A percentile compares a stretch with the other conserved stretches of the same genome.
Evolutionary conservation across 2,113 vertebrate species (phyloP).

Genomic region (Mustela nigripes): DNA sequence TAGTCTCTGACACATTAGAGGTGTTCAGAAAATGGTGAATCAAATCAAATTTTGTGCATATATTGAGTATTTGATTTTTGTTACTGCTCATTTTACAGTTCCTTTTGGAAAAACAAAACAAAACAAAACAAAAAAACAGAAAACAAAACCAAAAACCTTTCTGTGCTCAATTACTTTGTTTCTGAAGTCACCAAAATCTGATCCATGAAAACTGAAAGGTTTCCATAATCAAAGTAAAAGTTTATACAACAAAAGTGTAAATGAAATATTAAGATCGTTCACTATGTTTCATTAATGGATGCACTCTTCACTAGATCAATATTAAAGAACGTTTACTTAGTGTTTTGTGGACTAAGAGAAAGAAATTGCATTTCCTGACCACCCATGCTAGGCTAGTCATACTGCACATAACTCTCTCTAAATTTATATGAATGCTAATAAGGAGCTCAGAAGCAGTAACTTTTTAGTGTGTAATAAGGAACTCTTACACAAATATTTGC

Average conservation of each 20-base stretch:
- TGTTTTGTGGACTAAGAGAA: not conserved
- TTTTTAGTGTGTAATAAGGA: not conserved
- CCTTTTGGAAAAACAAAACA: not conserved
- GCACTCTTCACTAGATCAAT: not conserved
- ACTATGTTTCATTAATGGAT: not conserved
- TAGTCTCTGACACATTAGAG: not conserved
- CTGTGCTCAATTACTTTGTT: not conserved
- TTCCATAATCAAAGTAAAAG: not conserved
- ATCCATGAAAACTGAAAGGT: not conserved
- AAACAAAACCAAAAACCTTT: not conserved
- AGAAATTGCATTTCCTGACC: not conserved
- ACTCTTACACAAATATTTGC: not conserved
- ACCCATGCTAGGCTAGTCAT: not conserved
- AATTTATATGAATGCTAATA: not conserved
- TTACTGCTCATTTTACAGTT: not conserved
- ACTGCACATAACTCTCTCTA: not conserved
- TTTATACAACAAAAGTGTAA: not conserved
- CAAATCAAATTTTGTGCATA: not conserved
- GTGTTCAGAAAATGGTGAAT: not conserved
- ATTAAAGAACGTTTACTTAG: not conserved
- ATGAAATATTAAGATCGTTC: not conserved
- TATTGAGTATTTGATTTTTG: not conserved
- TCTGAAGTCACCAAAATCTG: not conserved
- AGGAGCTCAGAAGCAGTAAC: not conserved
- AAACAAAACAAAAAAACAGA: no score